phyloP scores from a whole-genome alignment of 2,113 vertebrate genomes.

The Cephalophus harveyi region DNA sequence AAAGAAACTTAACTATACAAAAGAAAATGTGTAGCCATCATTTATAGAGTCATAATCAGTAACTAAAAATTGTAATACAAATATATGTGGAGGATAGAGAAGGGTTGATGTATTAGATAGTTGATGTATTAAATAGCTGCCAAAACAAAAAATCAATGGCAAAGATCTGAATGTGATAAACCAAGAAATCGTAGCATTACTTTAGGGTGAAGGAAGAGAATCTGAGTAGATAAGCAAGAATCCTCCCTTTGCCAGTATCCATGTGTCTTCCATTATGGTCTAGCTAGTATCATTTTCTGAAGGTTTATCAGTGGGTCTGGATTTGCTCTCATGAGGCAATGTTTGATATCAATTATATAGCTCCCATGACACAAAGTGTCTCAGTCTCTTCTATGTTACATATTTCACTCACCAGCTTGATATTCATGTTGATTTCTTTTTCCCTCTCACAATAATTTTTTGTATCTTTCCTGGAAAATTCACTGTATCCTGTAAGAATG shows the following conservation, averaged over 20 bases:
- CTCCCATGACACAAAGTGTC: not conserved
- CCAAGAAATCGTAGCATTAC: not conserved
- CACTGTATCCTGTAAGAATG: not conserved
- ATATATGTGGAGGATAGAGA: not conserved
- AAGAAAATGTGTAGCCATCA: not conserved
- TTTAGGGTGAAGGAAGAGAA: not conserved
- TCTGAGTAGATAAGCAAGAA: not conserved
- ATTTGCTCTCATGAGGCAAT: not conserved
- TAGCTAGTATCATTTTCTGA: not conserved
- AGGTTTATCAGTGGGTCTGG: not conserved
- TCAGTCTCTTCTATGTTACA: not conserved
- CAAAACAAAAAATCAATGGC: not conserved
- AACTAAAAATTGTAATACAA: not conserved
- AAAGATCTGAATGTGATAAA: not conserved
- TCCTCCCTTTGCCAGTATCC: not conserved
- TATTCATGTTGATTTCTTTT: not conserved
- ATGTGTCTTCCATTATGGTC: not conserved
- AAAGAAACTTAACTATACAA: not conserved
- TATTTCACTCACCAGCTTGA: not conserved
- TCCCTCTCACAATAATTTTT: not conserved
- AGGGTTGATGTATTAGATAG: not conserved
- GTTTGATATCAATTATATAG: not conserved
- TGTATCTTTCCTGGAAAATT: not conserved
- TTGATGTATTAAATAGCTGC: not conserved
- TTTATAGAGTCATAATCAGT: not conserved